Evolutionary conservation across 2,113 vertebrate genomes (phyloP), one percentile per base, ranked within the genome.

Genomic region (Phasianus colchicus): DNA sequence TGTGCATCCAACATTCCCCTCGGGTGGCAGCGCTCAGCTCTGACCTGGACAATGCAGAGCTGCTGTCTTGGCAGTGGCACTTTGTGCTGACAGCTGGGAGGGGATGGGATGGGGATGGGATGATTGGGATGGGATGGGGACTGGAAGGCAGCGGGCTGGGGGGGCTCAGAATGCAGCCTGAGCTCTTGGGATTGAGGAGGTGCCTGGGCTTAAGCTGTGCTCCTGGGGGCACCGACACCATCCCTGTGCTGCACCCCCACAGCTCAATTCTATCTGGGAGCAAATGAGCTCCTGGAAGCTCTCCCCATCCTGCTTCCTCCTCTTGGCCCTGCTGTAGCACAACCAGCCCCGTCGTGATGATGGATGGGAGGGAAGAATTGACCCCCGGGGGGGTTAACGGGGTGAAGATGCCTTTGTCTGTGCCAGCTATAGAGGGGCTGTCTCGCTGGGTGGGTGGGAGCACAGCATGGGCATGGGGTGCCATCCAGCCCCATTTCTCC

Each of bases 21-120:
- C 57, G 73, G 73, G 88, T 48, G 84, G 91, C 89, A 58, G 92
- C 10, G 54, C 30, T 8, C 4, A 5, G n/a, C 60, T 19, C 81
- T 77, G 69, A 15, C 14, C n/a, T 21, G 30, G 29, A 94, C 93
- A 94, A 93, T 90, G 88, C 86, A n/a, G 27, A 13, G 79, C 82
- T 82, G 93, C 90, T 70, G 73, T 38, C 88, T 3, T 75, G 92
- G 95, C 92, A 86, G 65, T 9, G 1, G 11, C 73, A 48, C 47
- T 4, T 1, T 0, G 19, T 6, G 81, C 47, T 1, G 17, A 30
- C 70, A 90, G 66, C 63, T 2, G 1, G 4, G 58, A 78, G 17
- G 34, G 34, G 54, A 17, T 15, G 27, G 27, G 27, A 29, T 2
- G 1, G 4, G 54, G 81, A 82, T 57, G 25, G 14, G 78, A 27